Evolutionary conservation across 2,888 invertebrate genomes (phyloP).

Genomic region (Pasiphila rectangulata): DNA sequence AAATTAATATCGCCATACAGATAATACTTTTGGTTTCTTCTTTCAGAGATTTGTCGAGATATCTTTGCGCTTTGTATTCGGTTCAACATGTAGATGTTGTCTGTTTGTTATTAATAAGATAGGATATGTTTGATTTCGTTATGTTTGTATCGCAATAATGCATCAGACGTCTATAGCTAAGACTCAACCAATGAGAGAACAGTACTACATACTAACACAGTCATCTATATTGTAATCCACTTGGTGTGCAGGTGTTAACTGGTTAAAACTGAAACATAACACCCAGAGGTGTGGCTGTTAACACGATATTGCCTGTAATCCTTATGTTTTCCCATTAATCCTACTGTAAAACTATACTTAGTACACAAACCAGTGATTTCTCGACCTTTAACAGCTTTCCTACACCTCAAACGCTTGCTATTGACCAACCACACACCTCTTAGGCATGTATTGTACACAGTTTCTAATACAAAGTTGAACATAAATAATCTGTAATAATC

Average conservation of each 20-base stretch:
- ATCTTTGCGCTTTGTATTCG: no score
- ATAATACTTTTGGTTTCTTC: no score
- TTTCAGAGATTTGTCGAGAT: no score
- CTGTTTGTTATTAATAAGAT: no score
- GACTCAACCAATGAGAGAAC: background rate
- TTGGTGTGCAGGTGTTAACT: conserved; percentile 2
- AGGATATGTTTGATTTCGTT: no score
- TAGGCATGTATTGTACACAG: background rate
- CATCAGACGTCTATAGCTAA: no score
- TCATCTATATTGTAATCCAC: no score
- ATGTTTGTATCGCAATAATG: no score
- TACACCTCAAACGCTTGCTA: conserved; percentile 7
- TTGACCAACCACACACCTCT: background rate
- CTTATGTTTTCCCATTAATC: conserved; percentile 23
- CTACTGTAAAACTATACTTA: conserved; percentile 26
- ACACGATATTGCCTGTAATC: conserved; percentile 30
- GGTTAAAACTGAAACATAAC: conserved; percentile 1
- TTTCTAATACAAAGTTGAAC: conserved; percentile 8
- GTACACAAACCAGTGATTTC: conserved; percentile 28
- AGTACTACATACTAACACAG: background rate
- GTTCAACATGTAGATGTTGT: no score
- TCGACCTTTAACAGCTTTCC: conserved; percentile 12
- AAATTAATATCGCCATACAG: no score
- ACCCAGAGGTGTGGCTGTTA: conserved; percentile 34
- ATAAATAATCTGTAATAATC: conserved; percentile 25